Evolutionary conservation across 1,140 invertebrate species (phyloP).

Genomic region (Pogonus chalceus): DNA sequence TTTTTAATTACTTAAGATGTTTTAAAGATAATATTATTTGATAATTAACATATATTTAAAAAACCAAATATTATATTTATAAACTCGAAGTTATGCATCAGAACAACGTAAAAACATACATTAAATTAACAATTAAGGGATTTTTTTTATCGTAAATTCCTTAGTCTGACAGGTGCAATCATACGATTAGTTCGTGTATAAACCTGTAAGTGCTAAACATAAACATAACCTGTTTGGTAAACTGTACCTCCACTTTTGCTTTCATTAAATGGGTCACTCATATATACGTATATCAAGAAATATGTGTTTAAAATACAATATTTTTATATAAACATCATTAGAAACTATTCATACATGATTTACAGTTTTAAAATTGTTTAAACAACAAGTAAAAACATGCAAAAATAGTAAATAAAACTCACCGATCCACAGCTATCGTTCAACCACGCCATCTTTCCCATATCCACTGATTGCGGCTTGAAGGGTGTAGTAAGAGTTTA

Average conservation of each 20-base stretch:
- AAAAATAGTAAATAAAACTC: conserved; percentile 1
- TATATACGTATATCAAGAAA: not conserved
- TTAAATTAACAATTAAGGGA: too few relatives aligned
- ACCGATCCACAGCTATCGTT: not conserved
- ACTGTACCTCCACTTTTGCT: conserved; percentile 4
- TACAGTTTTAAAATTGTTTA: not conserved
- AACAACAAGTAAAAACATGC: not conserved
- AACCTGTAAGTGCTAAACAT: too few relatives aligned
- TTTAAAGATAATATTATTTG: too few relatives aligned
- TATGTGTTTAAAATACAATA: not conserved
- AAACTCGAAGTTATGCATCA: too few relatives aligned
- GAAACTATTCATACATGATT: not conserved
- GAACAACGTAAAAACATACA: too few relatives aligned
- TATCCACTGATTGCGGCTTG: not conserved
- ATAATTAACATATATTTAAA: too few relatives aligned
- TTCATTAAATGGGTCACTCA: conserved; percentile 1
- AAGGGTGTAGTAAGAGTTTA: too few relatives aligned
- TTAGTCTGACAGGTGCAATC: too few relatives aligned
- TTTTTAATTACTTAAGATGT: too few relatives aligned
- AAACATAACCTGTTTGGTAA: not conserved
- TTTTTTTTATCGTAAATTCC: too few relatives aligned
- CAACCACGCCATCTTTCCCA: conserved; percentile 3
- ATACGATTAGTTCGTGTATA: too few relatives aligned
- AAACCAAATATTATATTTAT: too few relatives aligned
- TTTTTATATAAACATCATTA: not conserved